phyloP scores from a whole-genome alignment of 1,140 invertebrate genomes.

The Drosophila sp. region DNA sequence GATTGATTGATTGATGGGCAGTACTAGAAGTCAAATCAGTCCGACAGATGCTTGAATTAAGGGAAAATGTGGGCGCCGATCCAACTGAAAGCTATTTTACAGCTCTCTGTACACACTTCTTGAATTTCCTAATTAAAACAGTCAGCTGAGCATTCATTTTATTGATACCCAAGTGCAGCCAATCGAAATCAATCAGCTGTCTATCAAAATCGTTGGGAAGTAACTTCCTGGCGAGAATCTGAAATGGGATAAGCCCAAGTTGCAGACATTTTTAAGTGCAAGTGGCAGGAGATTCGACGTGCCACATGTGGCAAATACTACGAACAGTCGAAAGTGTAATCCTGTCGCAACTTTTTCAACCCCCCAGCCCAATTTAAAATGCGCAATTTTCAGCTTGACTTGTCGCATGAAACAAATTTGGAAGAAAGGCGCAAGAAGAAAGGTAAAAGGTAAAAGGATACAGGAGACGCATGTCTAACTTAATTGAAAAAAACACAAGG shows the following conservation, averaged over 20 bases:
- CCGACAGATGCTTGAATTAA: neutral
- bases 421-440: slow-evolving; percentile 13
- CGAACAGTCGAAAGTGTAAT: slow-evolving; percentile 52
- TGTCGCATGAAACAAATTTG: slow-evolving; percentile 73
- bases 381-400: slow-evolving; percentile 82
- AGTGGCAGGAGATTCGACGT: slow-evolving; percentile 33
- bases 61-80: neutral
- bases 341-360: slow-evolving; percentile 65
- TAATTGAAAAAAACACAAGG: slow-evolving; percentile 70
- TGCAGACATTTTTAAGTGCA: slow-evolving; percentile 43
- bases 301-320: slow-evolving; percentile 20
- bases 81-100: neutral
- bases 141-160: slow-evolving; percentile 70
- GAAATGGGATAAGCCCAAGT: slow-evolving; percentile 11
- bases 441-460: slow-evolving; percentile 4
- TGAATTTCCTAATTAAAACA: slow-evolving; percentile 69
- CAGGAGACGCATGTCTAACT: slow-evolving; percentile 71
- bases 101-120: neutral
- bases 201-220: slow-evolving; percentile 20
- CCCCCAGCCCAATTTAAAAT: slow-evolving; percentile 44
- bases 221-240: neutral
- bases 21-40: neutral
- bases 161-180: slow-evolving; percentile 55
- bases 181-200: slow-evolving; percentile 46
- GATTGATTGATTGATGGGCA: slow-evolving; percentile 48